A percentile compares a stretch with the other conserved stretches of the same genome.
Conservation (phyloP, 2,113 vertebrate species). For the Fregata magnificens region DNA sequence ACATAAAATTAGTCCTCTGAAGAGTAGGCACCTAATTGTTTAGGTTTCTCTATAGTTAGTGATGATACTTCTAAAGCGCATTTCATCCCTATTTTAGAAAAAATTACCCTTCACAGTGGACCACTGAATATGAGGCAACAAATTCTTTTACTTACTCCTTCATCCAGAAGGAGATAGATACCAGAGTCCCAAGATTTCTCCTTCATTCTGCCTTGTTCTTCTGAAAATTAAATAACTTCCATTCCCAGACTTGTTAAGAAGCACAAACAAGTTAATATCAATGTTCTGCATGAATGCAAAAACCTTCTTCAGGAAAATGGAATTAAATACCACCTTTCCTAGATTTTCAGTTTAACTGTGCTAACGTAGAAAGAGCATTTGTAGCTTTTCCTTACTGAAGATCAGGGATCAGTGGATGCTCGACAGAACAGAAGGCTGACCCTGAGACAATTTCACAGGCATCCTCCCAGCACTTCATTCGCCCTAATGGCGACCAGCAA, state of each 20-base stretch:
- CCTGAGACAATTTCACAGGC: neutral
- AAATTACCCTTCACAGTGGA: neutral
- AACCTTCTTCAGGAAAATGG: neutral
- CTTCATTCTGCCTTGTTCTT: neutral
- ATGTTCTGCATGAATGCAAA: neutral
- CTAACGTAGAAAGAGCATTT: neutral
- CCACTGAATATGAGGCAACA: neutral
- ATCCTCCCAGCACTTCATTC: neutral
- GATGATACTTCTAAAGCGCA: neutral
- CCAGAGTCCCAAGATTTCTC: neutral
- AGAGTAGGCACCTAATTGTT: neutral
- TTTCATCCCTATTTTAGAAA: neutral
- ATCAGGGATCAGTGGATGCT: neutral
- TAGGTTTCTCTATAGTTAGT: neutral
- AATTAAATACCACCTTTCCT: neutral
- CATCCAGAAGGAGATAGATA: neutral
- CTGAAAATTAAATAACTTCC: neutral
- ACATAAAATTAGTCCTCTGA: neutral
- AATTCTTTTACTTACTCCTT: neutral
- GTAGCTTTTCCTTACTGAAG: neutral
- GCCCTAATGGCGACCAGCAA: neutral
- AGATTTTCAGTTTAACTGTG: neutral
- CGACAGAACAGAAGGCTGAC: neutral
- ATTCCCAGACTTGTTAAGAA: neutral
- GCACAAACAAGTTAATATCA: neutral